Conservation (phyloP, 2,113 vertebrate species). For the Silurus meridionalis region DNA sequence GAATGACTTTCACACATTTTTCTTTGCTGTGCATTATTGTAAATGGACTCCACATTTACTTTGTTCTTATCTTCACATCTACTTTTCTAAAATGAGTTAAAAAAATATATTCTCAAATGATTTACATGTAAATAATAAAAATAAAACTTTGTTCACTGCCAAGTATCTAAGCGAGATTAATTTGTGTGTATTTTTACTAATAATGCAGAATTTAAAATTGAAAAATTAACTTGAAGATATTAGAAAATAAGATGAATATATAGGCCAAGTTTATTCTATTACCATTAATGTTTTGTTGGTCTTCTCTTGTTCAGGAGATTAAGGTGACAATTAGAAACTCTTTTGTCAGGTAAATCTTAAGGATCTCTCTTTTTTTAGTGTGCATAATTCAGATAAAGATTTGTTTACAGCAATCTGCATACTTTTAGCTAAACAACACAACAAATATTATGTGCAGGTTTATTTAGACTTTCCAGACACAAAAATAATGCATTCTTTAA, state of each 20-base stretch:
- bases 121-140: not conserved
- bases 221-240: not conserved
- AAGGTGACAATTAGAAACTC: not conserved
- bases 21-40: not conserved
- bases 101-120: too few relatives aligned
- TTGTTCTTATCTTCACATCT: not conserved
- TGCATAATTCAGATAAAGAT: not conserved
- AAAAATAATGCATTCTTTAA: not conserved
- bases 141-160: not conserved
- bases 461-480: not conserved
- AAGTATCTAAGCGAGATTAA: not conserved
- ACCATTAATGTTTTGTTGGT: not conserved
- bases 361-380: not conserved
- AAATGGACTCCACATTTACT: not conserved
- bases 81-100: too few relatives aligned
- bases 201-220: not conserved
- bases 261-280: not conserved
- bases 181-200: not conserved
- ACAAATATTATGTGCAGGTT: not conserved
- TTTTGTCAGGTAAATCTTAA: not conserved
- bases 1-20: not conserved
- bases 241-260: not conserved
- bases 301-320: not conserved
- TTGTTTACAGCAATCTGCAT: not conserved
- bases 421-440: not conserved